A percentile compares a stretch with the other conserved stretches of the same genome.
Evolutionary conservation across 64 coral and sea anemone species (phyloP).

Genomic region (Montipora efflorescens): DNA sequence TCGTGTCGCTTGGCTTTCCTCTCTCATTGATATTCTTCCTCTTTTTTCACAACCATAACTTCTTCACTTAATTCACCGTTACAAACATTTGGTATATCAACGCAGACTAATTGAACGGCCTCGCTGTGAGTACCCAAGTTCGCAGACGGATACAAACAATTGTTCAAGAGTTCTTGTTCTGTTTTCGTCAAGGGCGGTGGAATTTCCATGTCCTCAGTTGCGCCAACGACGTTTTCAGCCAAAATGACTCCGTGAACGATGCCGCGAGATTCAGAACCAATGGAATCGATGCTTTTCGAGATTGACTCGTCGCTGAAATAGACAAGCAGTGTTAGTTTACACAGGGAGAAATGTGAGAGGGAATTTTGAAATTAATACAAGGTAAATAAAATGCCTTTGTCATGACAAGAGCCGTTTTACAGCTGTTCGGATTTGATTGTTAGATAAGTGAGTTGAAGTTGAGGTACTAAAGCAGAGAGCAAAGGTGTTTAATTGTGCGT

Average conservation of each 20-base stretch:
- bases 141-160: conserved; percentile 33
- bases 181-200: conserved; percentile 37
- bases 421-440: conserved; percentile 25
- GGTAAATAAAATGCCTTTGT: conserved; percentile 23
- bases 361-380: conserved; percentile 6
- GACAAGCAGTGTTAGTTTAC: conserved; percentile 49
- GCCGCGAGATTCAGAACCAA: conserved; percentile 13
- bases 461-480: neutral
- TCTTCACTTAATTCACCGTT: conserved; percentile 21
- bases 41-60: conserved; percentile 18
- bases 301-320: conserved; percentile 50
- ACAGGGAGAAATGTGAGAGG: conserved; percentile 27
- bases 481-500: neutral
- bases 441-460: neutral
- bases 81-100: conserved; percentile 22
- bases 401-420: conserved; percentile 18
- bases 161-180: conserved; percentile 43
- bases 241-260: conserved; percentile 3
- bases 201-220: conserved; percentile 9
- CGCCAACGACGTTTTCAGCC: neutral
- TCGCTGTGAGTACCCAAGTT: neutral
- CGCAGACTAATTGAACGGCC: conserved; percentile 10
- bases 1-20: neutral
- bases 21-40: conserved; percentile 1
- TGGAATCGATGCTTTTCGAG: conserved; percentile 57